Evolutionary conservation across 64 coral and sea anemone species (phyloP), one percentile per base, ranked within the genome.

Genomic region (Anthopleura sola): DNA sequence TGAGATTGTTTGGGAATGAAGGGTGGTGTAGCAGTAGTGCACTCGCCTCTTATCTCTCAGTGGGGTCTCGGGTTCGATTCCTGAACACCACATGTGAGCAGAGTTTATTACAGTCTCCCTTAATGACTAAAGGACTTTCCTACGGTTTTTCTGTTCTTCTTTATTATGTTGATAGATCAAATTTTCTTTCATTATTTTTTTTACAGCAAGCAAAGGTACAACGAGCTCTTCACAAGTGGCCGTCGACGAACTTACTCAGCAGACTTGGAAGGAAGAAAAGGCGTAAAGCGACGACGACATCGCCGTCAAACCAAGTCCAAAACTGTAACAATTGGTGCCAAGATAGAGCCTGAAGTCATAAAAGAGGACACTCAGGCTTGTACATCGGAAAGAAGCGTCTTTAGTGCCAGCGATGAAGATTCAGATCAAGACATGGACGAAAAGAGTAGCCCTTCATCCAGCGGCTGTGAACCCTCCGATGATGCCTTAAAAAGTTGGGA

Each of bases 131-230:
- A 44, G n/a, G n/a, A n/a, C n/a, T 44, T 44, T 44, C 40, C n/a
- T n/a, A 4, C 62, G 28, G 28, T 68, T 71, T 71, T 71, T 71
- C 40, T 44, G 40, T 44, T 44, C 40, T 44, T 44, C 40, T 44
- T 1, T 12, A 53, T 53, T 53, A 3, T 11, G 46, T 53, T 53
- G 50, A 12, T 3, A 32, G 23, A 34, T n/a, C 7, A 16, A 33
- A 31, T 54, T 49, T 75, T 49, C 83, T 32, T 78, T 40, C 71
- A 54, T 38, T 26, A 3, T 36, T 54, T 86, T 69, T 81, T 54
- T 32, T 24, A 7, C 16, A 86, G 84, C 37, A 85, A 85, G 47
- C 82, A 90, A 3, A 83, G 89, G 34, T 90, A 78, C 37, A 90
- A 85, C 74, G 57, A 78, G 19, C 33, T 90, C 50, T 90, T 90